Evolutionary conservation across 2,113 vertebrate genomes (phyloP), one percentile per base, ranked within the genome.

Genomic region (Cochlearius cochlearius): DNA sequence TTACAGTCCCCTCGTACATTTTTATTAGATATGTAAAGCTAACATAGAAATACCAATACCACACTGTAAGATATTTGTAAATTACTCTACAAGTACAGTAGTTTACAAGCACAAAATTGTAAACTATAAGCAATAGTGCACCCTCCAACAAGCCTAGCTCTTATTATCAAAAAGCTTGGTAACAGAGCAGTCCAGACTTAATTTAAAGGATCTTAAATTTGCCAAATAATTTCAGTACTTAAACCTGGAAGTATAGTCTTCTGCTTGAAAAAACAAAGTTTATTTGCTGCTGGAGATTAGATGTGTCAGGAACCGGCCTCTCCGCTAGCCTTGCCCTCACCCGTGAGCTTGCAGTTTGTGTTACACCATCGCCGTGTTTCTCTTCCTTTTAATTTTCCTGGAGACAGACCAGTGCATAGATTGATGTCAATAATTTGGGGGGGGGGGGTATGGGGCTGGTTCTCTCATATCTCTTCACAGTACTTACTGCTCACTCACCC

Each of bases 321-420:
- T 38, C 39, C 0, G 0, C 14, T 32, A 29, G 16, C 41, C 16
- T 49, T 68, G 50, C 12, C 2, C 16, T 45, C 16, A 52, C 7
- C 14, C 0, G 0, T 0, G 8, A 17, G 19, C 55, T 36, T 47
- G 36, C 23, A 19, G 30, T 45, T 75, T 10, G 2, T 43, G 20
- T 67, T 47, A 43, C 25, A 22, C 26, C 55, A 5, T 30, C 0
- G 0, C 11, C 0, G 0, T 5, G 3, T 19, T 93, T 47, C 56
- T 45, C 4, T 26, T 78, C 25, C 41, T 78, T 81, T 78, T 47
- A 27, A 16, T 47, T 85, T 86, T 72, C 12, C 21, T 16, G 1
- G 3, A 20, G 56, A 13, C 15, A 34, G 2, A 2, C 11, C 10
- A 25, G 25, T 5, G 12, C 4, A 36, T 11, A 67, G 19, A 55